Conservation (phyloP, 2,113 vertebrate species). For the Malaclemys terrapin region DNA sequence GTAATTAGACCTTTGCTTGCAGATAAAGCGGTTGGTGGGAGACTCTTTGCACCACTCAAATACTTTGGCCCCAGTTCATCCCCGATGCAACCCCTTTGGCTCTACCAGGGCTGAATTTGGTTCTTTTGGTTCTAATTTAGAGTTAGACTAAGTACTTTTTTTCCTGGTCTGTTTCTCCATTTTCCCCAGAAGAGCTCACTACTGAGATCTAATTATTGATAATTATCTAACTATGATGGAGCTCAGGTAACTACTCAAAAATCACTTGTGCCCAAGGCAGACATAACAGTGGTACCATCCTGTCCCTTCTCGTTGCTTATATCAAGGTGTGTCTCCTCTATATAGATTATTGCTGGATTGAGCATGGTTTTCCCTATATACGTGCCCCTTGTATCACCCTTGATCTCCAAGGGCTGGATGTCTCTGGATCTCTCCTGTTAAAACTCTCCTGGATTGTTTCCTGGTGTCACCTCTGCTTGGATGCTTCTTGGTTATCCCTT, state of each 20-base stretch:
- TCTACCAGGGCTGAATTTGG: not conserved
- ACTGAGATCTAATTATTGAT: not conserved
- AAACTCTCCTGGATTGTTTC: not conserved
- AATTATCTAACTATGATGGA: not conserved
- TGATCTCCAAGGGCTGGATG: not conserved
- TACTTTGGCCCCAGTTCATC: not conserved
- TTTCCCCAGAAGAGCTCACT: not conserved
- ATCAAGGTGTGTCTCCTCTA: not conserved
- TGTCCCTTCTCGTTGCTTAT: not conserved
- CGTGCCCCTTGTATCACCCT: not conserved
- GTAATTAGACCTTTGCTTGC: conserved; percentile 4
- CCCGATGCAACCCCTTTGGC: not conserved
- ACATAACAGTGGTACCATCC: not conserved
- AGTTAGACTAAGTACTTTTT: not conserved
- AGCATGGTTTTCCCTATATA: not conserved
- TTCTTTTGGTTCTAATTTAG: not conserved
- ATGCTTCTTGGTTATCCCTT: not conserved
- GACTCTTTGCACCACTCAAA: not conserved
- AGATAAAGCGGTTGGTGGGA: not conserved
- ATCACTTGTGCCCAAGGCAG: not conserved
- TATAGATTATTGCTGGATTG: not conserved
- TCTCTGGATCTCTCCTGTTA: not conserved
- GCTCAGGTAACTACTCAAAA: not conserved
- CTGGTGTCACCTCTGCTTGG: not conserved
- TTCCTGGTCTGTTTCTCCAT: not conserved